Conservation (phyloP, 2,797 vertebrate genomes). For the Nyctalus aviator region DNA sequence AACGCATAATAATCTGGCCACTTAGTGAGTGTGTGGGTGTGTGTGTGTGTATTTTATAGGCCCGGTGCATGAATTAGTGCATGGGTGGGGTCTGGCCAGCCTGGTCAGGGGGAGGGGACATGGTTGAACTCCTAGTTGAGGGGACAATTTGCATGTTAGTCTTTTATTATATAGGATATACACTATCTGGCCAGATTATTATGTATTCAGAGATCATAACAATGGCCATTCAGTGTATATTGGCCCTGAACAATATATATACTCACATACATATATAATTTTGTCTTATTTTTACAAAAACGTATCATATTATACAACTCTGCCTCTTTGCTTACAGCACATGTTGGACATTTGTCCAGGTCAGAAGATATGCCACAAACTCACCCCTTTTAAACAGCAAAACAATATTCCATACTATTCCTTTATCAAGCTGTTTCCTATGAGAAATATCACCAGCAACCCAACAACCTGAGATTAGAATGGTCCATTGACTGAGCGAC, state of each 20-base stretch:
- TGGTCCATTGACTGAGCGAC: background rate
- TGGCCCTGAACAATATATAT: background rate
- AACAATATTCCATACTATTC: background rate
- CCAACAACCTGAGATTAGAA: background rate
- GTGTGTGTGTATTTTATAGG: no score
- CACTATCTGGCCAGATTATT: no score
- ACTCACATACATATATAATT: background rate
- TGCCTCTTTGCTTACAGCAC: background rate
- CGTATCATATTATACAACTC: background rate
- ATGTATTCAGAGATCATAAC: no score
- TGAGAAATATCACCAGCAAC: background rate
- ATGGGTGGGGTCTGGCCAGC: no score
- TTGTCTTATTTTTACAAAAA: background rate
- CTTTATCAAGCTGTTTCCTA: background rate
- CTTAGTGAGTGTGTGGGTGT: no score
- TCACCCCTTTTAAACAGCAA: background rate
- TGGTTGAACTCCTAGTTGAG: no score
- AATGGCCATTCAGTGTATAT: no score
- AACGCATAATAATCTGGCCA: no score
- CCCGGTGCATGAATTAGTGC: no score
- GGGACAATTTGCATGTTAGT: no score
- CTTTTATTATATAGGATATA: no score
- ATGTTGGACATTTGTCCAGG: background rate
- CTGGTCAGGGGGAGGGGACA: no score
- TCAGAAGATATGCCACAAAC: background rate